Evolutionary conservation across 2,797 vertebrate species (phyloP).

Genomic region (Hoplostethus atlanticus): DNA sequence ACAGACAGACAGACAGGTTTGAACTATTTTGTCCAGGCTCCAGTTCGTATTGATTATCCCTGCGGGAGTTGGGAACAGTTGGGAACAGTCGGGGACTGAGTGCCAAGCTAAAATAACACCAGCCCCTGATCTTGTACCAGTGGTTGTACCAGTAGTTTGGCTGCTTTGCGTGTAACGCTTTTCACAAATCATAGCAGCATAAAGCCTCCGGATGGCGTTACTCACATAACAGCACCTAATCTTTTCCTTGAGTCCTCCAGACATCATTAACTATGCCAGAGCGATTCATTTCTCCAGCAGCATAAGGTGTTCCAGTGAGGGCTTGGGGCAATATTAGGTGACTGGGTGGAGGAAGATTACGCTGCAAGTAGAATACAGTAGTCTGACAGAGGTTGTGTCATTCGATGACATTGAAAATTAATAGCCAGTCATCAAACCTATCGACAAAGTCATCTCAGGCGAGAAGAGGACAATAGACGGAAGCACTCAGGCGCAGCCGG

Average conservation of each 20-base stretch:
- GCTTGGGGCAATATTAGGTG: conserved; percentile 7
- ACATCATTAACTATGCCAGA: conserved; percentile 3
- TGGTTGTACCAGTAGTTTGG: background rate
- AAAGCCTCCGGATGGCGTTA: background rate
- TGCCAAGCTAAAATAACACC: background rate
- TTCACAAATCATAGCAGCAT: background rate
- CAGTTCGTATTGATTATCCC: background rate
- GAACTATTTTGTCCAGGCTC: background rate
- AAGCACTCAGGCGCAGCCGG: conserved; percentile 7
- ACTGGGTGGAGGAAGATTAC: conserved; percentile 36
- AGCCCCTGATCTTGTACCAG: background rate
- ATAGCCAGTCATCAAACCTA: conserved; percentile 42
- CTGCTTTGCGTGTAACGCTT: background rate
- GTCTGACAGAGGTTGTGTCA: conserved; percentile 6
- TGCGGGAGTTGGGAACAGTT: background rate
- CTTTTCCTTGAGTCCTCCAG: background rate
- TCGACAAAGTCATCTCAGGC: conserved; percentile 28
- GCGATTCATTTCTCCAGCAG: conserved; percentile 1
- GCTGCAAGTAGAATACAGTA: conserved; percentile 21
- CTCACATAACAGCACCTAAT: background rate
- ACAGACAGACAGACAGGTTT: too few species aligned
- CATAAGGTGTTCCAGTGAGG: too few species aligned
- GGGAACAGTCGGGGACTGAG: background rate
- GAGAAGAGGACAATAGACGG: conserved; percentile 1
- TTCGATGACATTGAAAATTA: conserved; percentile 23